Conservation (phyloP, 2,797 vertebrate genomes). For the Acrossocheilus fasciatus region DNA sequence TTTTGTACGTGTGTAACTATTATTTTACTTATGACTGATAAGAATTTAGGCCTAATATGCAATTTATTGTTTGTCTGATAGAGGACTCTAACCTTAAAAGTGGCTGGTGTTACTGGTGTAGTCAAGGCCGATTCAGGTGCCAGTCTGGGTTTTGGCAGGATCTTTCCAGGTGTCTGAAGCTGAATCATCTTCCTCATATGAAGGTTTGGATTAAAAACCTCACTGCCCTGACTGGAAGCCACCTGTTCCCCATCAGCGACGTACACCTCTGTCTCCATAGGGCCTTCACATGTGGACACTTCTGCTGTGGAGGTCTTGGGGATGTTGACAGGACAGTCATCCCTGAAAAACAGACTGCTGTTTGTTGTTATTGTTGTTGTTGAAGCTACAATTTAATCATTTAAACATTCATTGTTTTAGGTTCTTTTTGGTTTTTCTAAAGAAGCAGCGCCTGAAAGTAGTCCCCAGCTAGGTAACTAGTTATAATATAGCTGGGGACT, state of each 20-base stretch:
- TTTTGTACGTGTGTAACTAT: not conserved
- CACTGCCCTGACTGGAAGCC: constrained; percentile 77
- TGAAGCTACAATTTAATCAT: not conserved
- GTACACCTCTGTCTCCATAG: constrained; percentile 1
- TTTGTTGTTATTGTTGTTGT: not conserved
- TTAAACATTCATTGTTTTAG: not conserved
- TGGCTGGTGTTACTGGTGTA: constrained; percentile 60
- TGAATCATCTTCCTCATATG: constrained; percentile 49
- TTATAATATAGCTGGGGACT: too few relatives aligned
- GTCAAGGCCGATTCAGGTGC: constrained; percentile 17
- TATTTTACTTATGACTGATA: not conserved
- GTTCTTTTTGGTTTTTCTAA: not conserved
- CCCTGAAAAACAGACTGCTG: constrained; percentile 17
- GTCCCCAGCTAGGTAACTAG: too few relatives aligned
- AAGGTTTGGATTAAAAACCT: constrained; percentile 51
- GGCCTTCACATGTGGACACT: not conserved
- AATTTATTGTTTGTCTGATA: not conserved
- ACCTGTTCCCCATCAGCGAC: constrained; percentile 62
- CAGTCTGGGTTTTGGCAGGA: not conserved
- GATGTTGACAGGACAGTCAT: constrained; percentile 2
- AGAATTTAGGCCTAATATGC: not conserved
- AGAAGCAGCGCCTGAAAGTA: too few relatives aligned
- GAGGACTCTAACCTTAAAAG: constrained; percentile 64
- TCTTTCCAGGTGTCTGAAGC: not conserved
- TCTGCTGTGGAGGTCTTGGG: constrained; percentile 3